Conservation (phyloP, 2,888 invertebrate genomes). For the Epirrita christyi region DNA sequence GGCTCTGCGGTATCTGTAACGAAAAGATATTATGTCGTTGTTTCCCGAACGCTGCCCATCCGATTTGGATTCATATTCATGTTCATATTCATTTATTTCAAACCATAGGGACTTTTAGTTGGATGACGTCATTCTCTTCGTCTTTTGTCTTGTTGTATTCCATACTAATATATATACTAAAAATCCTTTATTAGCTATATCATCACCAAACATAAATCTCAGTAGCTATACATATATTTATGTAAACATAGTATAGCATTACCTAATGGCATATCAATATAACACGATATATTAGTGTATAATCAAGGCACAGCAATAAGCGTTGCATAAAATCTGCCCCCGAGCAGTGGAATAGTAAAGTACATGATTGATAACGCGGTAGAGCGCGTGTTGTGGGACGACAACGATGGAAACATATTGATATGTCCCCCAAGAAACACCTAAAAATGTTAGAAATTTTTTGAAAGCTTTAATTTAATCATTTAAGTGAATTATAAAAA, state of each 20-base stretch:
- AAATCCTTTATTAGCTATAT: no score
- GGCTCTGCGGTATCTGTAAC: no score
- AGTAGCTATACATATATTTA: constrained; percentile 1
- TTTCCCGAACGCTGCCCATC: no score
- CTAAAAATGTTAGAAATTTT: background rate
- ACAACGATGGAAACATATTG: constrained; percentile 47
- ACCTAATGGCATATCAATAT: constrained; percentile 24
- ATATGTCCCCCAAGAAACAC: constrained; percentile 38
- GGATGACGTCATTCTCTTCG: no score
- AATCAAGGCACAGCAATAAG: constrained; percentile 29
- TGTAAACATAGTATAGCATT: constrained; percentile 12
- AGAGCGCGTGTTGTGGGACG: constrained; percentile 65
- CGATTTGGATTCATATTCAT: no score
- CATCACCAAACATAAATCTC: background rate
- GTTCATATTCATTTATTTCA: no score
- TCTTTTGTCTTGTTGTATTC: no score
- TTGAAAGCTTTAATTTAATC: background rate
- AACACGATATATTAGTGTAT: constrained; percentile 23
- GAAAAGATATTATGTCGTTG: no score
- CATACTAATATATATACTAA: no score
- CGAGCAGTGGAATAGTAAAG: constrained; percentile 64
- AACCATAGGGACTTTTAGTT: no score
- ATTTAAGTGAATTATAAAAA: background rate
- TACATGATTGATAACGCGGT: constrained; percentile 78
- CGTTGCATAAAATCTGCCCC: constrained; percentile 68